phyloP scores from a whole-genome alignment of 2,797 vertebrate species.

The Gymnoscopelus braueri region DNA sequence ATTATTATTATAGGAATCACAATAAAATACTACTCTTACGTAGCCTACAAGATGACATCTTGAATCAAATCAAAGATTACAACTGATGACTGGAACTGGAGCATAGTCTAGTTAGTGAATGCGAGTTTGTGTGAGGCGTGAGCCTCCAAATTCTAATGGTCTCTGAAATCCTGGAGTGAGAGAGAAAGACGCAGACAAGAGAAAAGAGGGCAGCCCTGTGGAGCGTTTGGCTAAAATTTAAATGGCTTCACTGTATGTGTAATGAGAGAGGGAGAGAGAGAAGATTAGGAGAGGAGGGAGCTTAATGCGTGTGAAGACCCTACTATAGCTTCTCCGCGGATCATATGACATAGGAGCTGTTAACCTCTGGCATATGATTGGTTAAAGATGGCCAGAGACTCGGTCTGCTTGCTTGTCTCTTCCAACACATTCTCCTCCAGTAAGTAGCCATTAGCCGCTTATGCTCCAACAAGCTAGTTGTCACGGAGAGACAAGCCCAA shows the following conservation, averaged over 20 bases:
- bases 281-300: background rate
- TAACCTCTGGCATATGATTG: constrained; percentile 72
- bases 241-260: constrained; percentile 12
- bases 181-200: background rate
- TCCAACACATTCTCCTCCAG: constrained; percentile 39
- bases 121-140: no score
- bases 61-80: no score
- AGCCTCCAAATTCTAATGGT: constrained; percentile 12
- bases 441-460: constrained; percentile 50
- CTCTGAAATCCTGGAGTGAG: constrained; percentile 15
- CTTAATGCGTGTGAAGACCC: constrained; percentile 24
- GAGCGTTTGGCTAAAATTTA: background rate
- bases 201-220: background rate
- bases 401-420: constrained; percentile 28
- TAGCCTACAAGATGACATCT: no score
- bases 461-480: constrained; percentile 43
- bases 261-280: background rate
- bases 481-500: constrained; percentile 50
- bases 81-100: no score
- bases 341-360: constrained; percentile 51
- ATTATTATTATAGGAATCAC: no score
- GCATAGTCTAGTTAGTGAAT: no score
- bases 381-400: constrained; percentile 62
- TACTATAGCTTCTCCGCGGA: constrained; percentile 31
- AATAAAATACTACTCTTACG: no score